Evolutionary conservation across 2,797 vertebrate species (phyloP).

Genomic region (Tenualosa ilisha): DNA sequence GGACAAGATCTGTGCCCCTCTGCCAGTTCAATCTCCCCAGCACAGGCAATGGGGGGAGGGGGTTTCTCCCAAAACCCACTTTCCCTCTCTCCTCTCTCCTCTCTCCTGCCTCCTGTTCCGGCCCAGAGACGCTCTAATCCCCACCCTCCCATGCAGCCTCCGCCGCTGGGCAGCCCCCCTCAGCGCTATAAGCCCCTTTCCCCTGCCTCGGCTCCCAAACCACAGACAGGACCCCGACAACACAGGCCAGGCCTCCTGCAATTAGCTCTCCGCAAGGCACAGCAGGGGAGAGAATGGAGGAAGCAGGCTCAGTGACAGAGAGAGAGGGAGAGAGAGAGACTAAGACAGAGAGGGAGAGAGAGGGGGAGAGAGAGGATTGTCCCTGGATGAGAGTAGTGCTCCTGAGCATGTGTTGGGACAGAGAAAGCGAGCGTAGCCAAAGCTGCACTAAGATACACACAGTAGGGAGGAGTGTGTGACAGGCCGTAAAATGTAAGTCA

Average conservation of each 20-base stretch:
- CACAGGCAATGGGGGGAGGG: neutral
- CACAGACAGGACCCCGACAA: conserved; percentile 14
- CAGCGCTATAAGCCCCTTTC: neutral
- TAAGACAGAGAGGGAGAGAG: neutral
- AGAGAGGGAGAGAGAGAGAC: neutral
- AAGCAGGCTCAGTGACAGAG: neutral
- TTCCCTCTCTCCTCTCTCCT: conserved; percentile 34
- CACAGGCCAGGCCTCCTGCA: conserved; percentile 7
- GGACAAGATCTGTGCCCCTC: conserved; percentile 30
- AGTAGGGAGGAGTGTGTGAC: neutral
- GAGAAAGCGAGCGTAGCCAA: neutral
- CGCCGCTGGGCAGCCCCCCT: conserved; percentile 2
- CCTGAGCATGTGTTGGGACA: neutral
- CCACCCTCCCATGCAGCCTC: neutral
- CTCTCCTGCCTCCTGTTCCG: neutral
- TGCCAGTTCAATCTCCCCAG: conserved; percentile 21
- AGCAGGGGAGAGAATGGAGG: conserved; percentile 13
- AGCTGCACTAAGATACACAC: neutral
- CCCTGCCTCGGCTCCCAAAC: neutral
- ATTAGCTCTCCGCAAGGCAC: conserved; percentile 27
- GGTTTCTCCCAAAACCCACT: conserved; percentile 32
- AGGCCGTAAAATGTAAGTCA: neutral
- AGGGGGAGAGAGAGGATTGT: neutral
- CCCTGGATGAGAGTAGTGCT: neutral
- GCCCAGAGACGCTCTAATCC: conserved; percentile 20